These are phyloP conservation scores for Papilio demoleus DNA, from an alignment of 2,888 invertebrate genomes.

Conservation along the genomic window DNA sequence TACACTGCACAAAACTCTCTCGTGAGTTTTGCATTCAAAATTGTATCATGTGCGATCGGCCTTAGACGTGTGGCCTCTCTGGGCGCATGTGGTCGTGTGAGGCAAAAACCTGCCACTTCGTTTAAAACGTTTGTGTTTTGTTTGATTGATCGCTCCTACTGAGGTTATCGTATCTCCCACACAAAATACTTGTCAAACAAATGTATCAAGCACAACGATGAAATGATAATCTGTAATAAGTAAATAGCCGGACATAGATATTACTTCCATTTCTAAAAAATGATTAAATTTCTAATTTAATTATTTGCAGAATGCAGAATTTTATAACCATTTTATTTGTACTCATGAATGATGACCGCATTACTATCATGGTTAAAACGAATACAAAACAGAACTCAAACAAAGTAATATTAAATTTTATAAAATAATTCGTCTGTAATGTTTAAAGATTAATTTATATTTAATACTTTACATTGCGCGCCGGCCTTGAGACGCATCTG, in stretches of 20 bases:
- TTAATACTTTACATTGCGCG: constrained; percentile 19
- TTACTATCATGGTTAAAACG: neutral
- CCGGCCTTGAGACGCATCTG: constrained; percentile 60
- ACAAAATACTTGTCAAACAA: constrained; percentile 17
- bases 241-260: neutral
- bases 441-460: constrained; percentile 26
- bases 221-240: neutral
- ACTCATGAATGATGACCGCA: too few relatives aligned
- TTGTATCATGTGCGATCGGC: neutral
- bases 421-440: constrained; percentile 4
- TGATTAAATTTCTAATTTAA: neutral
- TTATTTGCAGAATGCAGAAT: too few relatives aligned
- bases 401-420: neutral
- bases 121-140: constrained; percentile 25
- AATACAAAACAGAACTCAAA: constrained; percentile 3
- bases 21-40: neutral
- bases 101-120: constrained; percentile 16
- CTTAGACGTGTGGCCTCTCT: constrained; percentile 18
- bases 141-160: constrained; percentile 33
- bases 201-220: neutral
- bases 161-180: constrained; percentile 17
- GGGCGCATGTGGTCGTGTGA: constrained; percentile 27
- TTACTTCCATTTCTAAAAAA: too few relatives aligned
- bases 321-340: too few relatives aligned
- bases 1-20: neutral